These are phyloP conservation scores for Drosophila yakuba DNA, from an alignment of 1,140 invertebrate genomes.

Conservation along the genomic window DNA sequence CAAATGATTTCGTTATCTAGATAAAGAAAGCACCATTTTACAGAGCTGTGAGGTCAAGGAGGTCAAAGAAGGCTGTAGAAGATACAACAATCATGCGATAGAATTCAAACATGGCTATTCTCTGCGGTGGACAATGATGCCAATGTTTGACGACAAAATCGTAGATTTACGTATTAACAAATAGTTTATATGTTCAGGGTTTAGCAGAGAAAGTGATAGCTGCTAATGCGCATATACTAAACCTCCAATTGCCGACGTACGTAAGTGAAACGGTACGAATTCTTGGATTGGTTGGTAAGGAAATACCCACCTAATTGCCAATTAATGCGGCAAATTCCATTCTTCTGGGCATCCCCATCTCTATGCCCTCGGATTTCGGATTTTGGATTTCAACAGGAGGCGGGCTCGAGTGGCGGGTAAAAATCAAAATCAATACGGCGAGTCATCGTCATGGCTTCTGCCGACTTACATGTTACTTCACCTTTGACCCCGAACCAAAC, in stretches of 20 bases:
- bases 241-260: background rate
- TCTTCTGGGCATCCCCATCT: background rate
- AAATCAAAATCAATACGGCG: slow-evolving; percentile 73
- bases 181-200: too few species aligned
- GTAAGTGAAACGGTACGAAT: background rate
- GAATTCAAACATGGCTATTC: background rate
- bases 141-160: background rate
- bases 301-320: slow-evolving; percentile 29
- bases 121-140: too few species aligned
- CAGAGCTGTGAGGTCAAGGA: background rate
- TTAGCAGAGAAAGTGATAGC: too few species aligned
- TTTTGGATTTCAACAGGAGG: slow-evolving; percentile 14
- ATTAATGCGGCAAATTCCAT: slow-evolving; percentile 35
- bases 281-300: slow-evolving; percentile 6
- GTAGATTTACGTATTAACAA: too few species aligned
- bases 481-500: slow-evolving; percentile 1
- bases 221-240: too few species aligned
- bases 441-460: slow-evolving; percentile 56
- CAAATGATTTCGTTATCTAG: background rate
- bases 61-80: background rate
- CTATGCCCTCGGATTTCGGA: slow-evolving; percentile 5
- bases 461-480: slow-evolving; percentile 38
- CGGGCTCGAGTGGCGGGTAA: slow-evolving; percentile 35
- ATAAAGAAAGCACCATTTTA: background rate
- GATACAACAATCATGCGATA: too few species aligned